phyloP scores from a whole-genome alignment of 2,888 invertebrate species.

The Zaprionus obscuricornis region DNA sequence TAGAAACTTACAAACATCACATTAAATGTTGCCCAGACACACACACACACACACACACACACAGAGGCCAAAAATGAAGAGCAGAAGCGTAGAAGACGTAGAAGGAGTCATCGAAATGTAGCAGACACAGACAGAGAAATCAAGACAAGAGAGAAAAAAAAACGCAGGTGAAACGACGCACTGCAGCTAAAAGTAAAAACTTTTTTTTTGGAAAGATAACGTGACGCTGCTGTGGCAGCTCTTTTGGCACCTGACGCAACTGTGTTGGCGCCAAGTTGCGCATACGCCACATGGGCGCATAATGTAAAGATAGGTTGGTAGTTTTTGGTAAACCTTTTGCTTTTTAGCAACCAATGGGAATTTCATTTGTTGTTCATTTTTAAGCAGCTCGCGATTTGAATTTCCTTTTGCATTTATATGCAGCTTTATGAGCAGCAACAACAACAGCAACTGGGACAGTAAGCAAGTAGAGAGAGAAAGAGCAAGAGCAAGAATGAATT shows the following conservation, averaged over 20 bases:
- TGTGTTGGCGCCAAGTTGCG: too few relatives aligned
- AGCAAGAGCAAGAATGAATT: constrained; percentile 24
- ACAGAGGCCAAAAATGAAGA: constrained; percentile 1
- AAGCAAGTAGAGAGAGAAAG: neutral
- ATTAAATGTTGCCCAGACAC: constrained; percentile 64
- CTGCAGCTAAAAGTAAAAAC: constrained; percentile 46
- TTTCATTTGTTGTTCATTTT: constrained; percentile 77
- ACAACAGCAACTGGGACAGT: constrained; percentile 4
- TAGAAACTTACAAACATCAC: constrained; percentile 75
- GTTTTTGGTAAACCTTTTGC: constrained; percentile 20
- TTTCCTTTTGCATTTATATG: constrained; percentile 56
- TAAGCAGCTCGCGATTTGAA: constrained; percentile 73
- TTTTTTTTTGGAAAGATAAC: too few relatives aligned
- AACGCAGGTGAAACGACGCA: constrained; percentile 60
- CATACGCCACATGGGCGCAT: constrained; percentile 55
- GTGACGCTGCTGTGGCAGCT: too few relatives aligned
- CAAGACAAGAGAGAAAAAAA: constrained; percentile 51
- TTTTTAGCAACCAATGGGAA: constrained; percentile 69
- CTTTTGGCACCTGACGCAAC: too few relatives aligned
- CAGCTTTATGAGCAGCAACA: constrained; percentile 38
- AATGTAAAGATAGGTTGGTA: neutral
- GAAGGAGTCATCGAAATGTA: neutral
- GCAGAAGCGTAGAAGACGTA: constrained; percentile 10
- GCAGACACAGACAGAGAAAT: constrained; percentile 15
- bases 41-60: constrained; percentile 10